Percentiles rank a stretch among this genome's conserved stretches.
phyloP scores from a whole-genome alignment of 2,888 invertebrate species.

The Leucophora obtusa region DNA sequence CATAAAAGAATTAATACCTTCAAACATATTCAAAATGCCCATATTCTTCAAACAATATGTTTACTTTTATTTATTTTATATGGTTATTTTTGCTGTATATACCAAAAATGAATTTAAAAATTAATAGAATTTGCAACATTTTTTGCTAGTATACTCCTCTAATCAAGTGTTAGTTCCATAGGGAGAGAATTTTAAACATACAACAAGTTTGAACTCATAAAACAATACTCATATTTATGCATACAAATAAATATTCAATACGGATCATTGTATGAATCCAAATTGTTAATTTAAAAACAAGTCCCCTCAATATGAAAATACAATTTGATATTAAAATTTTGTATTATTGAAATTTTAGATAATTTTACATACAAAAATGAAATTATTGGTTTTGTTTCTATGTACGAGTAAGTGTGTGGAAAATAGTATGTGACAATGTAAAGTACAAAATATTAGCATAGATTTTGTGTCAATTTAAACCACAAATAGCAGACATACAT shows the following conservation, averaged over 20 bases:
- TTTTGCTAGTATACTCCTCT: background rate
- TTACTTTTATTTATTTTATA: background rate
- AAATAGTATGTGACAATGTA: conserved; percentile 15
- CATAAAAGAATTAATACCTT: too few relatives aligned
- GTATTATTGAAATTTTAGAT: conserved; percentile 12
- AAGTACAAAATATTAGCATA: conserved; percentile 9
- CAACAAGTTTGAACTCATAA: background rate
- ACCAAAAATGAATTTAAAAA: conserved; percentile 27
- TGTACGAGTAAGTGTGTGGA: background rate
- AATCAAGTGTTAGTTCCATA: conserved; percentile 25
- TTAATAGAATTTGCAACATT: conserved; percentile 29
- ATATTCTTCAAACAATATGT: background rate
- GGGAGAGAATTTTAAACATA: conserved; percentile 16
- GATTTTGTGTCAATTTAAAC: conserved; percentile 3
- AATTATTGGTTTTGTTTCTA: background rate
- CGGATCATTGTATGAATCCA: background rate
- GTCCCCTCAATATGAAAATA: conserved; percentile 16
- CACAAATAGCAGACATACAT: background rate
- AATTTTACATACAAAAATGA: conserved; percentile 1
- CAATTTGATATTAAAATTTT: conserved; percentile 26
- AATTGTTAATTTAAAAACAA: conserved; percentile 1
- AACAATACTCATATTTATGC: background rate
- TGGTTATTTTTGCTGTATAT: too few relatives aligned
- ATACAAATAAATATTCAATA: background rate
- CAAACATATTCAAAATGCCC: background rate